A percentile compares a stretch with the other conserved stretches of the same genome.
These are phyloP conservation scores for Brachyalestes nurse DNA, from an alignment of 2,797 vertebrate species.

Conservation along the genomic window DNA sequence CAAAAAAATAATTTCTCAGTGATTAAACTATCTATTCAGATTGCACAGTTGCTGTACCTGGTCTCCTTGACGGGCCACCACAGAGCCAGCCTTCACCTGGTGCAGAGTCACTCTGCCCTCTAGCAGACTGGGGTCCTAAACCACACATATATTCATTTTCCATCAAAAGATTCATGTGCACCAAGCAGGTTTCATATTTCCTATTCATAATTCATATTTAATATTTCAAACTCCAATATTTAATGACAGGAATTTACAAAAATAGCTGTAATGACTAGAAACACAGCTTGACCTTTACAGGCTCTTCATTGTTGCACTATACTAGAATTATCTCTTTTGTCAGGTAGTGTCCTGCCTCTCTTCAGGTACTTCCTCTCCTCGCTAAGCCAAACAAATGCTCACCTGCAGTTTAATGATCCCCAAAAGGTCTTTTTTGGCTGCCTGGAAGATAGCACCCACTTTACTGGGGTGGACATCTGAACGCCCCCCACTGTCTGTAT, in stretches of 20 bases:
- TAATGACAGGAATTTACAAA: neutral
- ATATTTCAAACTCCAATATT: too few relatives aligned
- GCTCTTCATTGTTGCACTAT: neutral
- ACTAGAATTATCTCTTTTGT: too few relatives aligned
- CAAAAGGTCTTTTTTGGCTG: conserved; percentile 90
- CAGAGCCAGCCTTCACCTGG: conserved; percentile 90
- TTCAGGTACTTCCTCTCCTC: neutral
- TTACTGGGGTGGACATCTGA: conserved; percentile 76
- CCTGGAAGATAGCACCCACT: conserved; percentile 82
- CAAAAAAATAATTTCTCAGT: neutral
- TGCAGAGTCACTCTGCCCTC: conserved; percentile 89
- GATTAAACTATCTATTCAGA: neutral
- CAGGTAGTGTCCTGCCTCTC: too few relatives aligned
- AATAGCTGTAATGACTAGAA: neutral
- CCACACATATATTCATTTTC: neutral
- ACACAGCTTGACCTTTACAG: neutral
- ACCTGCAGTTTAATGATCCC: conserved; percentile 90
- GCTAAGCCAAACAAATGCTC: conserved; percentile 59
- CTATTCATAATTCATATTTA: too few relatives aligned
- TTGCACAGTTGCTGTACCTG: conserved; percentile 80
- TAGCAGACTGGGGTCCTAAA: conserved; percentile 84
- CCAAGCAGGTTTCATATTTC: neutral
- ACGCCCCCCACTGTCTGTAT: conserved; percentile 73
- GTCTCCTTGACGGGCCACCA: conserved; percentile 92
- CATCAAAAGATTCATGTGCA: neutral